Base-by-base conservation (phyloP, 1,140 invertebrate species). In the Drosophila eugracilis region DNA sequence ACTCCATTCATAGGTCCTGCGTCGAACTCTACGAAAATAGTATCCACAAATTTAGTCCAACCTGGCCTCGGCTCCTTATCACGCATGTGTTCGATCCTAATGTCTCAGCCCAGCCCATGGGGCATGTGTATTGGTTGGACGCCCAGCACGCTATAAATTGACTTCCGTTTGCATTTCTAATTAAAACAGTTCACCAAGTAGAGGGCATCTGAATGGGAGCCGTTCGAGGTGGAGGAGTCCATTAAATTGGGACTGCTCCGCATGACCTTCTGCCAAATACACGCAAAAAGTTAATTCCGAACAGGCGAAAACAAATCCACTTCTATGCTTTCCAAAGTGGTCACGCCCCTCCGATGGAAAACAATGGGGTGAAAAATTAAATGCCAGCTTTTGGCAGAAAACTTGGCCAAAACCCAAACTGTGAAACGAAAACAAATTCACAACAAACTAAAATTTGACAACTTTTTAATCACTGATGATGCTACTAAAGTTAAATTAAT, bases 141-240 rank as follows among this genome's bases (percentile, higher is more conserved):
- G 47, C 67, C 34, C 67, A 77, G 73, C 74, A 74, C 57, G 67
- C 69, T 54, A 83, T 75, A 83, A 70, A 83, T 53, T 36, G 55
- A 78, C 58, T 83, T 84, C 58, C 78, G 74, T 60, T 83, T 78
- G 48, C 44, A 53, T 75, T 84, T 78, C 70, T 83, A 83, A 83
- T 83, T 84, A 84, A 78, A 58, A 50, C 52, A 45, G 59, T 58
- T 73, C 30, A 48, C 39, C 22, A 26, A 71, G 28, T 50, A 42
- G 39, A 45, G 50, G 47, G 41, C 48, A 47, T 39, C 69, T 48
- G 53, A 70, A 62, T 52, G 39, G 39, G 26, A 26, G 37, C 10
- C 52, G 19, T 36, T 39, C 12, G 42, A 22, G 45, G 14, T 26
- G 41, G 12, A 48, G 14, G 21, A 67, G 28, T 52, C n/a, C 37